Evolutionary conservation across 2,797 vertebrate genomes (phyloP).

Genomic region (Myotis planiceps): DNA sequence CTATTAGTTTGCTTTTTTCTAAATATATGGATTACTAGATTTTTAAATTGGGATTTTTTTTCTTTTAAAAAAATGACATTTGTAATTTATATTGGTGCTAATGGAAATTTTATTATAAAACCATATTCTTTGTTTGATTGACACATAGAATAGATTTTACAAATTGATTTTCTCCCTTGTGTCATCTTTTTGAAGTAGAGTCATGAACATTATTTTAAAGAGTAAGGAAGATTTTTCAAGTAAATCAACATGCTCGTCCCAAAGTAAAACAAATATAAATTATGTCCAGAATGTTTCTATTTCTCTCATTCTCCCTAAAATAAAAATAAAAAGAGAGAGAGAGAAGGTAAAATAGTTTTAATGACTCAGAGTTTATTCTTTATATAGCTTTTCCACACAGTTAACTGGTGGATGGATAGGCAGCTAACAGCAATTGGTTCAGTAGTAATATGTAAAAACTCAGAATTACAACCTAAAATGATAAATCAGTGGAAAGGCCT

Average conservation of each 20-base stretch:
- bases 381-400: neutral
- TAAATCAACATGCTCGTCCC: neutral
- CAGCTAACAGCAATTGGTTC: neutral
- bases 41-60: neutral
- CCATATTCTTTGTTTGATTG: neutral
- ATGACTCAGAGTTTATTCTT: neutral
- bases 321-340: neutral
- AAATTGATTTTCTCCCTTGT: neutral
- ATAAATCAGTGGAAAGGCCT: neutral
- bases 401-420: neutral
- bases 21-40: neutral
- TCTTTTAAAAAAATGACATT: neutral
- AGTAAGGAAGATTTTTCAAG: neutral
- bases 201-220: neutral
- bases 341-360: neutral
- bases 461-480: conserved; percentile 24
- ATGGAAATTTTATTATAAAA: conserved; percentile 27
- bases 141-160: neutral
- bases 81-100: neutral
- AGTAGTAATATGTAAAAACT: neutral
- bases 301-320: neutral
- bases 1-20: neutral
- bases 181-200: neutral
- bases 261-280: neutral
- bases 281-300: neutral